Conservation (phyloP, 2,797 vertebrate genomes). For the Falco rusticolus region DNA sequence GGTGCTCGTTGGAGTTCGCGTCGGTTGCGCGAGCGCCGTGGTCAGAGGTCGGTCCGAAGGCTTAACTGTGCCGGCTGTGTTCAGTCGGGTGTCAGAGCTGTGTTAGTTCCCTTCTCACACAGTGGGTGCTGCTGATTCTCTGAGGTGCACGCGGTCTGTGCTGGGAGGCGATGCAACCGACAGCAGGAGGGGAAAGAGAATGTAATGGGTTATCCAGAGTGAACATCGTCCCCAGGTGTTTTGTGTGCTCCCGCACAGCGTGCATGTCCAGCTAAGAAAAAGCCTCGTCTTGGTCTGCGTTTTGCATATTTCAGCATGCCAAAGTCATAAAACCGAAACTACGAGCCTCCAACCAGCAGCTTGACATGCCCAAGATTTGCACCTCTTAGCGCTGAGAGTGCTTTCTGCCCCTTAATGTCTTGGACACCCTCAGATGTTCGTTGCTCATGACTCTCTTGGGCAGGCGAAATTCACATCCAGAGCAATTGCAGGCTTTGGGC, state of each 20-base stretch:
- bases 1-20: not conserved
- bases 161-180: not conserved
- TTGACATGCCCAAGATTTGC: not conserved
- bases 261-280: not conserved
- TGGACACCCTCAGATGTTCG: rapidly evolving
- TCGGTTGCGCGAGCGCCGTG: not conserved
- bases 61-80: rapidly evolving
- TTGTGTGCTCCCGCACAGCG: rapidly evolving
- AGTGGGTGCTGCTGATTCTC: not conserved
- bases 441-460: not conserved
- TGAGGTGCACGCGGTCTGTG: rapidly evolving
- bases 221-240: not conserved
- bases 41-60: not conserved
- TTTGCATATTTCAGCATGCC: not conserved
- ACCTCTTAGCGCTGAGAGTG: not conserved
- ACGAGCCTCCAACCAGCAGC: not conserved
- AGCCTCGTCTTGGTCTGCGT: rapidly evolving
- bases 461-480: not conserved
- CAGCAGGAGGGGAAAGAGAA: not conserved
- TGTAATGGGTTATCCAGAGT: rapidly evolving
- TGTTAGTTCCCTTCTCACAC: rapidly evolving
- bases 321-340: not conserved
- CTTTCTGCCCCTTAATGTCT: not conserved
- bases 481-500: not conserved
- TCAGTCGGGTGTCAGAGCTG: rapidly evolving